These are phyloP conservation scores for Ectropis grisescens DNA, from an alignment of 1,140 invertebrate genomes.

Conservation along the genomic window DNA sequence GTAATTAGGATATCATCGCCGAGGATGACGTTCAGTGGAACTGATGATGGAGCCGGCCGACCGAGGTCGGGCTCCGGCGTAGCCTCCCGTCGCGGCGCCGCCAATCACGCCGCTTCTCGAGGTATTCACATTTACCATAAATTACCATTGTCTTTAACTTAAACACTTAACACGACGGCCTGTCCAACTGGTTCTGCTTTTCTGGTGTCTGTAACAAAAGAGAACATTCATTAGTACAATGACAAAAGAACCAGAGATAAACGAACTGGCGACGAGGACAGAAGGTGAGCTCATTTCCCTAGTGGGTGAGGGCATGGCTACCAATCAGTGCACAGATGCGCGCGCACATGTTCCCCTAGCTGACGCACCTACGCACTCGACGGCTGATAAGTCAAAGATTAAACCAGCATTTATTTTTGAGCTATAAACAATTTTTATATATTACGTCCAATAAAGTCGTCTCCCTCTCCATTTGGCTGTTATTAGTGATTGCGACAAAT, in stretches of 20 bases:
- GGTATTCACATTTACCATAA: slow-evolving; percentile 53
- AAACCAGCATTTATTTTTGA: slow-evolving; percentile 1
- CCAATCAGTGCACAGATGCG: slow-evolving; percentile 34
- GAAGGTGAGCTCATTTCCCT: slow-evolving; percentile 17
- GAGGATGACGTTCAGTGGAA: slow-evolving; percentile 57
- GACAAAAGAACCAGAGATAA: too few species aligned
- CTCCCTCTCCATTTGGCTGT: slow-evolving; percentile 12
- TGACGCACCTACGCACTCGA: neutral
- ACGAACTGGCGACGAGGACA: slow-evolving; percentile 17
- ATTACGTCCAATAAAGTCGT: slow-evolving; percentile 13
- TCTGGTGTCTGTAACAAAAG: slow-evolving; percentile 67
- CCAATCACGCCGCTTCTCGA: slow-evolving; percentile 20
- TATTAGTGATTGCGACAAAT: slow-evolving; percentile 45
- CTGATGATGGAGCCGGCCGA: slow-evolving; percentile 25
- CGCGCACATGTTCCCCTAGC: slow-evolving; percentile 22
- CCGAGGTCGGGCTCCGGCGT: slow-evolving; percentile 2
- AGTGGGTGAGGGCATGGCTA: slow-evolving; percentile 16
- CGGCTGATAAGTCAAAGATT: slow-evolving; percentile 3
- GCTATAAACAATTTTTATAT: slow-evolving; percentile 8
- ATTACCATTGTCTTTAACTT: slow-evolving; percentile 41
- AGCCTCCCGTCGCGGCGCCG: slow-evolving; percentile 6
- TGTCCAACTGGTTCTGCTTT: slow-evolving; percentile 64
- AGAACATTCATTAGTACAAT: slow-evolving; percentile 24
- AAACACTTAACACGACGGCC: slow-evolving; percentile 57
- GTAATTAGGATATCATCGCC: slow-evolving; percentile 63